Evolutionary conservation across 2,797 vertebrate species (phyloP).

Genomic region (Cheirogaleus major): DNA sequence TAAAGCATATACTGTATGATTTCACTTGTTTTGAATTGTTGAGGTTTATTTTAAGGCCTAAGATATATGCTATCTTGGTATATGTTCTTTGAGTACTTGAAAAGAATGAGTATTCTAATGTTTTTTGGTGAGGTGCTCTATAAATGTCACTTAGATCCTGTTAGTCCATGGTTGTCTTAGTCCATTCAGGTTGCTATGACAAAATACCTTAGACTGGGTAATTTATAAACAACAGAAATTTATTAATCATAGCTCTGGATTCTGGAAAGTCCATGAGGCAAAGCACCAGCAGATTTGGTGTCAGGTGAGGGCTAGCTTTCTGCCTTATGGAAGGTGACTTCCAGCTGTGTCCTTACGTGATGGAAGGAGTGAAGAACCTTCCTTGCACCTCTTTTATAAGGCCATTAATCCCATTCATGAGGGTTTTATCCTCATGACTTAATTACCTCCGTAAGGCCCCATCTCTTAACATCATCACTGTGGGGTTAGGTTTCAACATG

Average conservation of each 20-base stretch:
- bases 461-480: neutral
- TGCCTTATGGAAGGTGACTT: neutral
- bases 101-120: neutral
- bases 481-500: neutral
- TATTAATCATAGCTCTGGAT: neutral
- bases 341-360: neutral
- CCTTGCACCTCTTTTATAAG: neutral
- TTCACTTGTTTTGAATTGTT: neutral
- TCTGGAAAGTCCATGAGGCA: neutral
- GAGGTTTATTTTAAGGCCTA: neutral
- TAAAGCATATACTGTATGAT: neutral
- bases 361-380: neutral
- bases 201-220: neutral
- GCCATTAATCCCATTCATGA: neutral
- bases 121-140: neutral
- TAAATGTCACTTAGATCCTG: neutral
- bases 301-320: neutral
- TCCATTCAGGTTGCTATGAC: neutral
- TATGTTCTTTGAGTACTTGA: neutral
- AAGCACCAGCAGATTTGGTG: neutral
- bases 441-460: neutral
- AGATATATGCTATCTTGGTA: neutral
- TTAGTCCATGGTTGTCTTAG: neutral
- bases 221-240: neutral
- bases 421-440: neutral